Conservation (phyloP, 2,888 invertebrate genomes). For the Cephalotes varians region DNA sequence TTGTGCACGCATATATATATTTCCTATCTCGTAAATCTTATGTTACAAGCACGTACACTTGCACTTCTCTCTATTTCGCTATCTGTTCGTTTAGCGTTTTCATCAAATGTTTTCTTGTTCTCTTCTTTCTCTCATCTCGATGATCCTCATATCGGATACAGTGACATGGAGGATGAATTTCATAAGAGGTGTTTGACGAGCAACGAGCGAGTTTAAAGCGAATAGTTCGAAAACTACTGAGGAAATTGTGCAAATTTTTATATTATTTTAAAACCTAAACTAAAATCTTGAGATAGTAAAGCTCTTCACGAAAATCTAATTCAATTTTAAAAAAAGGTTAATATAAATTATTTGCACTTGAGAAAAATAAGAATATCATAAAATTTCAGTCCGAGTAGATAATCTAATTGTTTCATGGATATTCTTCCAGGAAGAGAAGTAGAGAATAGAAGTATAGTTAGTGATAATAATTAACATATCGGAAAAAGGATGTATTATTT, state of each 20-base stretch:
- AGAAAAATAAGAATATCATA: not conserved
- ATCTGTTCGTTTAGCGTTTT: slow-evolving; percentile 1
- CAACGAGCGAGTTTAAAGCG: not conserved
- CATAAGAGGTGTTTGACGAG: not conserved
- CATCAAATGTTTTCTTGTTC: slow-evolving; percentile 16
- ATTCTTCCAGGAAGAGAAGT: too few species aligned
- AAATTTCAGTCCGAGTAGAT: not conserved
- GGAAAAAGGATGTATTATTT: not conserved
- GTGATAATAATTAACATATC: not conserved
- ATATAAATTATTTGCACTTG: not conserved
- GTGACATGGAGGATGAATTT: slow-evolving; percentile 35
- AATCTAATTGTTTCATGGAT: not conserved
- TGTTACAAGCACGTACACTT: slow-evolving; percentile 25
- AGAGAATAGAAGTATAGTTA: not conserved
- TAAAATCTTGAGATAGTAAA: not conserved
- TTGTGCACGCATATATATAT: slow-evolving; percentile 62
- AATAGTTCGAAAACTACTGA: not conserved
- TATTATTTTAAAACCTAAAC: too few species aligned
- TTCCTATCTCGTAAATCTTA: slow-evolving; percentile 34
- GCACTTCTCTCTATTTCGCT: slow-evolving; percentile 3
- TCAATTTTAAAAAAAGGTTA: not conserved
- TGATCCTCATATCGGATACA: slow-evolving; percentile 30
- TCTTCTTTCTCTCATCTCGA: slow-evolving; percentile 49
- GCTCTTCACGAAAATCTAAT: not conserved
- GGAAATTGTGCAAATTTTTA: too few species aligned